Conservation (phyloP, 2,113 vertebrate species). For the Microcebus jonahi region DNA sequence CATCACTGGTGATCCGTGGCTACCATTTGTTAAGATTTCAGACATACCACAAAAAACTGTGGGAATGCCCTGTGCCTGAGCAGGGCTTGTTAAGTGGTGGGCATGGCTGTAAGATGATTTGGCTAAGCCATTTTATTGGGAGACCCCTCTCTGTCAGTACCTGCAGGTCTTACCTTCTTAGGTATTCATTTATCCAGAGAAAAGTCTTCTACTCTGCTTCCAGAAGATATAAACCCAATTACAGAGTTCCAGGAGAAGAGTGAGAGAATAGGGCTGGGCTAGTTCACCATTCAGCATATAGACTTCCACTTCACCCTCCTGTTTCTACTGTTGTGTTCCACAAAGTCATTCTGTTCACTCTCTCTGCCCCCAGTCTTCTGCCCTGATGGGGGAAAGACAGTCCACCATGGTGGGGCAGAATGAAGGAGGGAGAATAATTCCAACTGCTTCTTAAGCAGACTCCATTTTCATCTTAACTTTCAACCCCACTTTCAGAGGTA, state of each 20-base stretch:
- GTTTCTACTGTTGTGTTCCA: too few species aligned
- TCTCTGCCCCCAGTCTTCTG: background rate
- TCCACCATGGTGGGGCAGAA: background rate
- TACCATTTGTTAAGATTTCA: background rate
- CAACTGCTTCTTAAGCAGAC: background rate
- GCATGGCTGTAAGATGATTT: background rate
- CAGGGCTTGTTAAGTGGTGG: background rate
- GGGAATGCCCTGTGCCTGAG: background rate
- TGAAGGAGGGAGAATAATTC: too few species aligned
- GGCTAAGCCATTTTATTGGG: background rate
- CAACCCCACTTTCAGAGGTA: background rate
- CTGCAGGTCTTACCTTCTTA: background rate
- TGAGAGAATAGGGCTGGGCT: accelerated
- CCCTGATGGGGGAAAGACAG: accelerated
- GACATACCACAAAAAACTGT: background rate
- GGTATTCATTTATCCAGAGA: background rate
- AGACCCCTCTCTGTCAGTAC: background rate
- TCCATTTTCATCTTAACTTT: slow-evolving; percentile 1
- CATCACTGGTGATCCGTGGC: background rate
- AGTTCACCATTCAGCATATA: background rate
- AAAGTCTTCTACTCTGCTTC: background rate
- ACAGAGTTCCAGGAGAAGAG: background rate
- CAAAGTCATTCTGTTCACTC: background rate
- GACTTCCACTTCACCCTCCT: background rate
- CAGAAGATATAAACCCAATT: background rate